phyloP scores from a whole-genome alignment of 2,113 vertebrate species.

The Chloropsis cyanopogon region DNA sequence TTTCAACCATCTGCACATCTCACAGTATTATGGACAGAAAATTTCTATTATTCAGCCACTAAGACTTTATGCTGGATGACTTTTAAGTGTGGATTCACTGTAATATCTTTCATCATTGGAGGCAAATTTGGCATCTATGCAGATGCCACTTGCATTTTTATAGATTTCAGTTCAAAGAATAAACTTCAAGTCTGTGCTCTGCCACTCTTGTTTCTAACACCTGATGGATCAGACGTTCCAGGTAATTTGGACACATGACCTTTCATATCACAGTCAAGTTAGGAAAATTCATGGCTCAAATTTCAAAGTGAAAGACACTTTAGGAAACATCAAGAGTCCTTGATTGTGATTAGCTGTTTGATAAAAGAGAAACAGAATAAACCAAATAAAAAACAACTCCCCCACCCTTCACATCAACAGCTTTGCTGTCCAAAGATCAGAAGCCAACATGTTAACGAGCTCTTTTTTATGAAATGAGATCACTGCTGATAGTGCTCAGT shows the following conservation, averaged over 20 bases:
- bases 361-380: neutral
- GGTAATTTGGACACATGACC: neutral
- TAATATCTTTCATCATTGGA: neutral
- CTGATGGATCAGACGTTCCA: neutral
- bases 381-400: neutral
- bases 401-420: neutral
- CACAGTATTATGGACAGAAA: conserved; percentile 27
- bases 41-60: conserved; percentile 13
- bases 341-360: neutral
- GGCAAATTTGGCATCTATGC: neutral
- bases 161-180: neutral
- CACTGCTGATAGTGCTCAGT: neutral
- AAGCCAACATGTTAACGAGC: neutral
- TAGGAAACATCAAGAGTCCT: neutral
- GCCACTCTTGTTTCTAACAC: neutral
- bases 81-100: neutral
- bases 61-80: conserved; percentile 28
- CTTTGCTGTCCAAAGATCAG: neutral
- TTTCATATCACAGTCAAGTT: neutral
- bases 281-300: neutral
- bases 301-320: neutral
- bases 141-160: neutral
- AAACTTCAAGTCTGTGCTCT: neutral
- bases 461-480: neutral
- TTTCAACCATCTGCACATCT: conserved; percentile 63